These are phyloP conservation scores for Rotaria magnacalcarata DNA, from an alignment of 2,888 invertebrate genomes.

Conservation along the genomic window DNA sequence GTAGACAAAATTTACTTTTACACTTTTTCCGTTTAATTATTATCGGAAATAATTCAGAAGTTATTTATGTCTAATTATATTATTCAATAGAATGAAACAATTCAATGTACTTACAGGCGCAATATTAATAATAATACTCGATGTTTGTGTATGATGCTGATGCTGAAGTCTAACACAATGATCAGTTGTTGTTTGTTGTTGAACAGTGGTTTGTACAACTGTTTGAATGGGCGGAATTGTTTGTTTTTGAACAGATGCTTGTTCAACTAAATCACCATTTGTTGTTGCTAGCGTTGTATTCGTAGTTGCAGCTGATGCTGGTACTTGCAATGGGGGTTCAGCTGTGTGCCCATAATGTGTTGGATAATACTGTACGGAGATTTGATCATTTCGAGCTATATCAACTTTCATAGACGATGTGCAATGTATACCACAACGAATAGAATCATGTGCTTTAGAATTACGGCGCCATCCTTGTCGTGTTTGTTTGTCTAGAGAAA, in stretches of 20 bases:
- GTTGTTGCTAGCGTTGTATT: neutral
- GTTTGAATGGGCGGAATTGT: slow-evolving; percentile 4
- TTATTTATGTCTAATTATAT: no score
- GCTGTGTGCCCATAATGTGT: slow-evolving; percentile 26
- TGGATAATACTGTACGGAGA: slow-evolving; percentile 32
- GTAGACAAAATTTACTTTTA: no score
- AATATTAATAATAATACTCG: slow-evolving; percentile 26
- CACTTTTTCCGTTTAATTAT: no score
- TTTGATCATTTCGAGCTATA: slow-evolving; percentile 23
- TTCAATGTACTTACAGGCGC: neutral
- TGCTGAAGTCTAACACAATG: slow-evolving; percentile 16
- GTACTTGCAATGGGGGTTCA: slow-evolving; percentile 25
- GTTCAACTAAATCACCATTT: neutral
- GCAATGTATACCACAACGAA: slow-evolving; percentile 35
- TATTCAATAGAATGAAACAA: no score
- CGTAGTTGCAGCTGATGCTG: neutral
- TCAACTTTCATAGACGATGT: slow-evolving; percentile 36
- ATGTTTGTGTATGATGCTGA: slow-evolving; percentile 26
- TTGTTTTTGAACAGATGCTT: slow-evolving; percentile 7
- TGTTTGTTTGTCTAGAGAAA: neutral
- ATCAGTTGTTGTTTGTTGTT: neutral
- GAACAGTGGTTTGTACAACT: neutral
- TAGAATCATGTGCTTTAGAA: neutral
- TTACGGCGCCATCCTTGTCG: slow-evolving; percentile 31
- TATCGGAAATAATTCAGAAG: no score